Evolutionary conservation across 1,140 invertebrate species (phyloP).

Genomic region (Drosophila repleta): DNA sequence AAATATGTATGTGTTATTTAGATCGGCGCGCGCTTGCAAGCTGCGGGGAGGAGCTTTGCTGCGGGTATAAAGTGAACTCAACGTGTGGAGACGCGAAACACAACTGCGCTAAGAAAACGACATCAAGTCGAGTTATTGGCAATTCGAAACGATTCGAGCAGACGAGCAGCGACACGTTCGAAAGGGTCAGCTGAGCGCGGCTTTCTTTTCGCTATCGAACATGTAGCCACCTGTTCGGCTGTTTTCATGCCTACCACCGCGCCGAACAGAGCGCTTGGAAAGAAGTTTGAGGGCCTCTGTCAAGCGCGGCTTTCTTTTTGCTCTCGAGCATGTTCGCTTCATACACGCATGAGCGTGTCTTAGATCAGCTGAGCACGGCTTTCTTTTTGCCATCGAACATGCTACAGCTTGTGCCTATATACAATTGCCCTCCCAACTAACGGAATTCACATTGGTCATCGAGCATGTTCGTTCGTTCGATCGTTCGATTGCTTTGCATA

Average conservation of each 20-base stretch:
- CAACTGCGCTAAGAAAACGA: constrained; percentile 64
- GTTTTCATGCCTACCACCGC: not conserved
- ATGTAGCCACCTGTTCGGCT: constrained; percentile 58
- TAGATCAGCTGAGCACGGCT: constrained; percentile 40
- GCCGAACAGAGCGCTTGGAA: constrained; percentile 1
- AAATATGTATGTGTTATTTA: constrained; percentile 13
- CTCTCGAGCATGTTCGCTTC: constrained; percentile 52
- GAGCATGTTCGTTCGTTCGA: constrained; percentile 36
- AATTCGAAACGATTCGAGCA: constrained; percentile 40
- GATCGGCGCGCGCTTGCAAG: constrained; percentile 44
- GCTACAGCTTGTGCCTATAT: constrained; percentile 48
- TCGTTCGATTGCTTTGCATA: constrained; percentile 9
- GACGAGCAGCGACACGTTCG: not conserved
- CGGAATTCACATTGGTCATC: constrained; percentile 4
- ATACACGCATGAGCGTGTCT: not conserved
- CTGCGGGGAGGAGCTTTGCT: not conserved
- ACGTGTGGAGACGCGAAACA: constrained; percentile 72
- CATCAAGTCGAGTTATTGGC: constrained; percentile 76
- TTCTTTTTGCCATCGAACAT: constrained; percentile 68
- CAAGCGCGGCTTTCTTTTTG: constrained; percentile 67
- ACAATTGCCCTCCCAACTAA: constrained; percentile 5
- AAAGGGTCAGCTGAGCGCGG: constrained; percentile 36
- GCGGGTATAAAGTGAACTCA: constrained; percentile 54
- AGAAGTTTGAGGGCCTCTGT: constrained; percentile 3
- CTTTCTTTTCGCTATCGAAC: constrained; percentile 73